These are phyloP conservation scores for Takifugu bimaculatus DNA, from an alignment of 2,113 vertebrate genomes.

Conservation along the genomic window DNA sequence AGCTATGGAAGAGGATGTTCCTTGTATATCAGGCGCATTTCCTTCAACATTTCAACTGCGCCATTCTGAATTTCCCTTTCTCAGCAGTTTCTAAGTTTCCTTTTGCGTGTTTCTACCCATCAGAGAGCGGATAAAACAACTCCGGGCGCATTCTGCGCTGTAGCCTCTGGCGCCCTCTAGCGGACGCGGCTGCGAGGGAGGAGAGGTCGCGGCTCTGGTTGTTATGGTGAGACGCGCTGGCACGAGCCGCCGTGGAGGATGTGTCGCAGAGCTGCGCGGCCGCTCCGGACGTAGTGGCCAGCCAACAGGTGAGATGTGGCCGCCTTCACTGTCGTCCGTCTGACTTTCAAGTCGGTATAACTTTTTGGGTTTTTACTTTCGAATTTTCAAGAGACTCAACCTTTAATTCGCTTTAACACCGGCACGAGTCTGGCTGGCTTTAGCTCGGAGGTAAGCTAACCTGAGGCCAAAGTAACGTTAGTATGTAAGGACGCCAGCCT, in stretches of 20 bases:
- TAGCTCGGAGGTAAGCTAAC: conserved; percentile 35
- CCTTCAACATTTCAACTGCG: too few relatives aligned
- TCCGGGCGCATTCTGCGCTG: neutral
- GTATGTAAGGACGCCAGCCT: conserved; percentile 10
- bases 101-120: too few relatives aligned
- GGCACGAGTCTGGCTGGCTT: neutral
- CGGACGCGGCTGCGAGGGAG: neutral
- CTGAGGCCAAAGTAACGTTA: conserved; percentile 44
- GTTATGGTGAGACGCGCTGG: conserved; percentile 72
- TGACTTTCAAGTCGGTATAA: neutral
- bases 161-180: conserved; percentile 50
- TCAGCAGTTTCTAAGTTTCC: too few relatives aligned
- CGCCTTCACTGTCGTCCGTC: neutral
- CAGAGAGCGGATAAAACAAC: too few relatives aligned
- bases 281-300: neutral
- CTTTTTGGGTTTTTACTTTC: neutral
- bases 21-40: too few relatives aligned
- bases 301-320: conserved; percentile 52
- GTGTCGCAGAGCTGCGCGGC: conserved; percentile 22
- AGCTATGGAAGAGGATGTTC: too few relatives aligned
- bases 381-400: neutral
- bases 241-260: conserved; percentile 35
- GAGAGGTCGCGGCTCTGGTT: conserved; percentile 51
- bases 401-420: conserved; percentile 6
- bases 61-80: too few relatives aligned